Conservation (phyloP, 2,113 vertebrate species). For the Macheiramphus alcinus region DNA sequence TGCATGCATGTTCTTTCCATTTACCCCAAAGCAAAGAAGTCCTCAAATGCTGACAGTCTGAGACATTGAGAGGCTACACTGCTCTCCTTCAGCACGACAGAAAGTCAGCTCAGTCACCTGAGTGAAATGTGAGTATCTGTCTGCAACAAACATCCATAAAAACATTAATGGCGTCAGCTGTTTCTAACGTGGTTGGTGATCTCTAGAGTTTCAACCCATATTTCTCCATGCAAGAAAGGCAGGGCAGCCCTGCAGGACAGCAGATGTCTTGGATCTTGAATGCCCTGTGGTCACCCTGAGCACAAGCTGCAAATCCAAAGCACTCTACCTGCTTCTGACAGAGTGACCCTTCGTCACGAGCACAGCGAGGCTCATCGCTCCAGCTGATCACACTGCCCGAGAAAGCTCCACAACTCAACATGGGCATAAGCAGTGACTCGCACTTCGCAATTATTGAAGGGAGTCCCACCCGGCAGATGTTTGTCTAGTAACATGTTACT, state of each 20-base stretch:
- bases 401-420: neutral
- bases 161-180: neutral
- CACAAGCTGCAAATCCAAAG: neutral
- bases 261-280: neutral
- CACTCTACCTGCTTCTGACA: neutral
- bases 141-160: neutral
- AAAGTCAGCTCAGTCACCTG: neutral
- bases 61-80: neutral
- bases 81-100: neutral
- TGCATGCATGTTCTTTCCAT: neutral
- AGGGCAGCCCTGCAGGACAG: neutral
- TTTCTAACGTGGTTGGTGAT: neutral
- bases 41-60: neutral
- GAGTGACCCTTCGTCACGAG: neutral
- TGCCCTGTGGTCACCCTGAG: neutral
- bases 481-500: neutral
- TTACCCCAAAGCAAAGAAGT: neutral
- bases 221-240: neutral
- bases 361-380: neutral
- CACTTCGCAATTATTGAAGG: neutral
- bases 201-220: neutral
- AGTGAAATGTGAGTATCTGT: neutral
- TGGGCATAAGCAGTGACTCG: rapidly evolving
- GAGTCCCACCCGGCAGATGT: neutral
- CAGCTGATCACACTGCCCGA: neutral